Conservation (phyloP, 2,113 vertebrate species). For the Sorex fumeus region DNA sequence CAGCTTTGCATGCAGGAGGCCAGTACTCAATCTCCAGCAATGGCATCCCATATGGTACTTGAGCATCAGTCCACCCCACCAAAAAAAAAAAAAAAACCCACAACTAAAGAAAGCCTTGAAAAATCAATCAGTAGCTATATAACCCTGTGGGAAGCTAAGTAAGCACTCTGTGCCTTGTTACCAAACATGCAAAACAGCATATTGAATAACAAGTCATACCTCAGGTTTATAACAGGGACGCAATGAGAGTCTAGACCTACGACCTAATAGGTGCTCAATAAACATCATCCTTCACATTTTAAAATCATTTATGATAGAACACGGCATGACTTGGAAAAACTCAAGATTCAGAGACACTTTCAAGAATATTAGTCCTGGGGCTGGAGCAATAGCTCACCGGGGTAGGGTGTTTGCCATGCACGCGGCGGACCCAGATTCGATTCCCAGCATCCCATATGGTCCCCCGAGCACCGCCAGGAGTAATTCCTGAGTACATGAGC, state of each 20-base stretch:
- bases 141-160: no score
- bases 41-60: no score
- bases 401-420: neutral
- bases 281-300: neutral
- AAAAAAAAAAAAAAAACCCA: no score
- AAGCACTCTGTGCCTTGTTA: no score
- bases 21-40: no score
- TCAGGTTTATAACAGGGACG: neutral
- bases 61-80: no score
- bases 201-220: neutral
- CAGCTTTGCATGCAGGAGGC: no score
- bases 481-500: no score
- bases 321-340: conserved; percentile 30
- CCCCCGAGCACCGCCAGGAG: no score
- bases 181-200: neutral
- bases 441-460: neutral
- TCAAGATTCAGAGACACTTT: conserved; percentile 32
- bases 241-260: neutral
- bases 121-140: no score
- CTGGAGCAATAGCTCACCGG: neutral
- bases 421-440: neutral
- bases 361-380: neutral
- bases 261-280: neutral
- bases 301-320: conserved; percentile 9
- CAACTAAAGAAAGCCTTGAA: no score